Evolutionary conservation across 1,140 invertebrate species (phyloP).

Genomic region (Thereuonema tuberculata): DNA sequence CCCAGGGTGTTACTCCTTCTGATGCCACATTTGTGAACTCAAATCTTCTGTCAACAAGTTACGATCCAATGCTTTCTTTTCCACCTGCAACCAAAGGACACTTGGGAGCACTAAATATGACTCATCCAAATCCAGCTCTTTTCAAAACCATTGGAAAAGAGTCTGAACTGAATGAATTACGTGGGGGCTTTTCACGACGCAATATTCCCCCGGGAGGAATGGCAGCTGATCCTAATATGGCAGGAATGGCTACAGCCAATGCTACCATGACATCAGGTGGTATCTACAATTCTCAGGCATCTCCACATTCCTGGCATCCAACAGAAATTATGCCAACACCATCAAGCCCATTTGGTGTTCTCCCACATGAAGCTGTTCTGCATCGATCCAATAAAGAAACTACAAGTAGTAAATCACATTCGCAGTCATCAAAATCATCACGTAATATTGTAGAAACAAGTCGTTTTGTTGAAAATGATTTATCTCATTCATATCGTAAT

Average conservation of each 20-base stretch:
- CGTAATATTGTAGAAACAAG: conserved; percentile 5
- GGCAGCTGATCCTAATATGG: conserved; percentile 10
- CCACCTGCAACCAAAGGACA: conserved; percentile 17
- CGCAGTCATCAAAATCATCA: conserved; percentile 13
- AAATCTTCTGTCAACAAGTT: conserved; percentile 13
- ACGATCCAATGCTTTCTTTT: conserved; percentile 17
- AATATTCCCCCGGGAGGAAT: conserved; percentile 8
- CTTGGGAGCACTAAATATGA: conserved; percentile 6
- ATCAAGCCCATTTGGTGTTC: conserved; percentile 18
- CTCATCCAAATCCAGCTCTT: conserved; percentile 14
- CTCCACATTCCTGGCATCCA: conserved; percentile 16
- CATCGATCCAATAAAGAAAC: conserved; percentile 15
- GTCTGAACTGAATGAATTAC: conserved; percentile 16
- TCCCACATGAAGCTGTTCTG: conserved; percentile 19
- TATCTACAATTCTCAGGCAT: conserved; percentile 13
- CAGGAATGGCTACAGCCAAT: not conserved
- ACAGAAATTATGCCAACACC: conserved; percentile 15
- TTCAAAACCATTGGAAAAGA: conserved; percentile 17
- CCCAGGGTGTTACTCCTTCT: conserved; percentile 13
- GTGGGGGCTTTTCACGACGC: conserved; percentile 17
- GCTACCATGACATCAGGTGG: not conserved
- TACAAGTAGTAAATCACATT: conserved; percentile 13
- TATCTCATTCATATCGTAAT: conserved; percentile 12
- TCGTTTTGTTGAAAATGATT: conserved; percentile 15
- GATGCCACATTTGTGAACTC: conserved; percentile 17